Evolutionary conservation across 2,888 invertebrate species (phyloP).

Genomic region (Pollenia angustigena): DNA sequence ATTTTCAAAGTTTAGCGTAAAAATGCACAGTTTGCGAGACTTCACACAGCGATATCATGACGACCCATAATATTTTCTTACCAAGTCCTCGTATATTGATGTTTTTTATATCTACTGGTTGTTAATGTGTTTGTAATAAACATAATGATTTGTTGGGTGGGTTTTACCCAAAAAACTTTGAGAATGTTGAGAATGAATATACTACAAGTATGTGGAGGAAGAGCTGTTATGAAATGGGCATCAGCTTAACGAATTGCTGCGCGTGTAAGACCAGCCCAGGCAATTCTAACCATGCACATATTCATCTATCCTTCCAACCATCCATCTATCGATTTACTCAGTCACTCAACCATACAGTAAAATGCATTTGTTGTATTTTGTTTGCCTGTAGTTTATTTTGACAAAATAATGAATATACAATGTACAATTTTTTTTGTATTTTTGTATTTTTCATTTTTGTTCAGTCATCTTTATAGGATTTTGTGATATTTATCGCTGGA

Average conservation of each 20-base stretch:
- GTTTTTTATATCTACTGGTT: conserved; percentile 22
- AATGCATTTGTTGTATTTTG: conserved; percentile 41
- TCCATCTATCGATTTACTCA: conserved; percentile 24
- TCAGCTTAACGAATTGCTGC: conserved; percentile 65
- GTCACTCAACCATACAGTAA: conserved; percentile 55
- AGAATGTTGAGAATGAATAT: conserved; percentile 22
- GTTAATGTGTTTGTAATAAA: conserved; percentile 56
- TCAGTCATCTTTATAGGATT: conserved; percentile 74
- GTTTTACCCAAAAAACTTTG: conserved; percentile 4
- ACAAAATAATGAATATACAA: conserved; percentile 39
- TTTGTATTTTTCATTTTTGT: conserved; percentile 53
- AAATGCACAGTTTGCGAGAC: no score
- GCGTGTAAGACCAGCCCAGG: conserved; percentile 59
- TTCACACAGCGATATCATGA: not conserved
- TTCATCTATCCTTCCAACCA: not conserved
- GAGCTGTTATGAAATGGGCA: conserved; percentile 1
- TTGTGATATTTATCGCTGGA: conserved; percentile 75
- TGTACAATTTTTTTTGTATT: conserved; percentile 4
- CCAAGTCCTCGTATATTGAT: conserved; percentile 7
- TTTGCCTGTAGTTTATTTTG: not conserved
- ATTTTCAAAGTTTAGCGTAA: no score
- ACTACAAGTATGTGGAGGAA: not conserved
- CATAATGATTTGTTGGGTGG: conserved; percentile 50
- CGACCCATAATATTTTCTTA: not conserved
- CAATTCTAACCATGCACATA: not conserved